Evolutionary conservation across 2,113 vertebrate genomes (phyloP), one percentile per base, ranked within the genome.

Genomic region (Notechis scutatus): DNA sequence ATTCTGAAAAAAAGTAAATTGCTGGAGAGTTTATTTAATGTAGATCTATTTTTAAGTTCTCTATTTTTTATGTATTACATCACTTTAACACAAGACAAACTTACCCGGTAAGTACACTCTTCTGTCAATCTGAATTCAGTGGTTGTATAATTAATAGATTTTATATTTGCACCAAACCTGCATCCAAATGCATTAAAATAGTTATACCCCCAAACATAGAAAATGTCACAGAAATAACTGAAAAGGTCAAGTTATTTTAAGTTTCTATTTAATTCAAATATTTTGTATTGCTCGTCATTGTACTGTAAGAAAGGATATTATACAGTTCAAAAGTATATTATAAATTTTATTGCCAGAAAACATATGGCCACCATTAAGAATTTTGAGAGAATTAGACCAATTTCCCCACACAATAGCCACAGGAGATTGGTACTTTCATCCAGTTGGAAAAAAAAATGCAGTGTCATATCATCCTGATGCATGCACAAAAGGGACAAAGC

Each of bases 91-190:
- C 89, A 50, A 74, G 47, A 34, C 90, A 94, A 23, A 55, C 96
- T 96, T 98, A 98, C 98, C 97, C 18, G 88, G 88, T 95, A 94
- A 94, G 96, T 94, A 95, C 96, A 97, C 93, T 97, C 96, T 87
- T 97, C 94, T 93, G 98, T 94, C 57, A 99, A 97, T 85, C 97
- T 98, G 97, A 99, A 99, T 97, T 99, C 99, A 2, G 95, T 96
- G 61, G 99, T 98, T 93, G 98, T 98, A 95, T 99, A 97, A 97
- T 99, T 99, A 96, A 99, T 96, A 86, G 97, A 97, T 56, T 98
- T 97, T 14, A 97, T 97, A 94, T 98, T 98, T 89, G 98, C 97
- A 91, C 98, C 98, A 81, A 99, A 99, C 99, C 99, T 99, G 96
- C 90, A 97, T 57, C 97, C 96, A 95, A 86, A 86, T 86, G 8